phyloP scores from a whole-genome alignment of 1,140 invertebrate genomes.

The Leptoteleia sp. region DNA sequence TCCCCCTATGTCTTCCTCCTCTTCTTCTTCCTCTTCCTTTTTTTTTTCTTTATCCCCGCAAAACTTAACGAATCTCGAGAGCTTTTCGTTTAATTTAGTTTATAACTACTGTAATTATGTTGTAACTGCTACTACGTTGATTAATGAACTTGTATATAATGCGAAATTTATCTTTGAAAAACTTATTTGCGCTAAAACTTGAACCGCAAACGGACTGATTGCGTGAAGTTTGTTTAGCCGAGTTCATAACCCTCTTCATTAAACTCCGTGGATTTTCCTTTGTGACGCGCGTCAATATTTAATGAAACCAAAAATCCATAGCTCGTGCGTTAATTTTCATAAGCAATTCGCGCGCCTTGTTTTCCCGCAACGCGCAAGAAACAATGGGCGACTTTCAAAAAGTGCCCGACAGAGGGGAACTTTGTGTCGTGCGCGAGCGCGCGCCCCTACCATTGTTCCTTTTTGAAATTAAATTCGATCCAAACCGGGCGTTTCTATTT shows the following conservation, averaged over 20 bases:
- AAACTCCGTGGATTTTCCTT: constrained; percentile 5
- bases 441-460: no score
- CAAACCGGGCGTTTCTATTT: neutral
- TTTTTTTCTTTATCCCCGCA: no score
- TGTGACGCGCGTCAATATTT: constrained; percentile 14
- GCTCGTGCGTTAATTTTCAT: neutral
- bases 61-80: no score
- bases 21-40: no score
- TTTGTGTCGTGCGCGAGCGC: no score
- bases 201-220: neutral
- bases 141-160: constrained; percentile 4
- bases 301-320: neutral
- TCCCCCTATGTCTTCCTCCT: no score
- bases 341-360: constrained; percentile 5
- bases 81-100: no score
- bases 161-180: constrained; percentile 14
- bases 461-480: neutral
- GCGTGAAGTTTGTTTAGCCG: constrained; percentile 12
- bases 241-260: constrained; percentile 20
- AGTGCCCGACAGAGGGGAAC: no score
- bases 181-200: constrained; percentile 10
- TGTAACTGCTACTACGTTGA: no score
- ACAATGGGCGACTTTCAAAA: neutral
- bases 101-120: no score
- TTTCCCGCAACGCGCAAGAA: neutral